Evolutionary conservation across 1,140 invertebrate species (phyloP).

Genomic region (Acarapis woodi): DNA sequence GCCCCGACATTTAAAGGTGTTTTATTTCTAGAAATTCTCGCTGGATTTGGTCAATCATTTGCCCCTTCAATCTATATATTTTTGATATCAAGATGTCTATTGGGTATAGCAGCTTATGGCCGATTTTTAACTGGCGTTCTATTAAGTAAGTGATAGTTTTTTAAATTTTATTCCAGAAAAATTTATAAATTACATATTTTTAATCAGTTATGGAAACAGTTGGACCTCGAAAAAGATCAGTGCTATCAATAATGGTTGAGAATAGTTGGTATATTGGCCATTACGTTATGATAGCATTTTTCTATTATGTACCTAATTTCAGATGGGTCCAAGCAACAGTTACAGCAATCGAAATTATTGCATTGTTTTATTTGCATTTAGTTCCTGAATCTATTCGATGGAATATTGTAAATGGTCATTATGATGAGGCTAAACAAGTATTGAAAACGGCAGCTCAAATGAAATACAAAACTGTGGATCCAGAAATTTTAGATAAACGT

Average conservation of each 20-base stretch:
- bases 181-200: not conserved
- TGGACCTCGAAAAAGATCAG: not conserved
- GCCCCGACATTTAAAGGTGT: conserved; percentile 10
- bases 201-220: not conserved
- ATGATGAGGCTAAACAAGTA: not conserved
- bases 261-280: not conserved
- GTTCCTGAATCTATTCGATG: not conserved
- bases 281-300: not conserved
- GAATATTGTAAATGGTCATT: not conserved
- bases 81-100: conserved; percentile 1
- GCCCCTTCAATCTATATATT: conserved; percentile 4
- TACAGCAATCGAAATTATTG: not conserved
- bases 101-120: not conserved
- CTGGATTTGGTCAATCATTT: conserved; percentile 3
- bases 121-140: conserved; percentile 4
- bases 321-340: not conserved
- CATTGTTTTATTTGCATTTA: too few species aligned
- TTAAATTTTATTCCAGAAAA: not conserved
- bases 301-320: not conserved
- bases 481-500: not conserved
- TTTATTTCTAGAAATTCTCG: conserved; percentile 3
- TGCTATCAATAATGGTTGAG: not conserved
- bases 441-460: not conserved
- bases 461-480: too few species aligned
- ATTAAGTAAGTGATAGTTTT: conserved; percentile 1